Conservation (phyloP, 2,113 vertebrate species). For the Erpornis zantholeuca region DNA sequence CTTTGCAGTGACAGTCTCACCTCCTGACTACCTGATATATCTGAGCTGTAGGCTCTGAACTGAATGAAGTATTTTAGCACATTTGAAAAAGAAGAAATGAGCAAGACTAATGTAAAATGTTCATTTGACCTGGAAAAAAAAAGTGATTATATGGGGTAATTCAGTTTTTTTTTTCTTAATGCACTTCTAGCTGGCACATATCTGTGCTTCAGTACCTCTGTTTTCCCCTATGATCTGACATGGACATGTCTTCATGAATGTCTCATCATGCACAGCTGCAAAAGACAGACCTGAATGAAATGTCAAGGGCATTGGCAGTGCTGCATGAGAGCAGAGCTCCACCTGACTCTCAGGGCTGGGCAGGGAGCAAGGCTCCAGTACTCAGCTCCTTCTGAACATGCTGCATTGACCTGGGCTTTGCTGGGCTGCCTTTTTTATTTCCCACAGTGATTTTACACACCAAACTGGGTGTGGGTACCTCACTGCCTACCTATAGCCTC, state of each 20-base stretch:
- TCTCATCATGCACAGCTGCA: background rate
- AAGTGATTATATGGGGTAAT: accelerated
- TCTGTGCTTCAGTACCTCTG: background rate
- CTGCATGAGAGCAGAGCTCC: background rate
- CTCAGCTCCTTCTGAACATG: background rate
- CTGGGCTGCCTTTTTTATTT: background rate
- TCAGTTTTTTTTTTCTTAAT: too few species aligned
- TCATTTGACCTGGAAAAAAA: background rate
- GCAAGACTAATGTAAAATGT: background rate
- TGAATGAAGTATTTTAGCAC: background rate
- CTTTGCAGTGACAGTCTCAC: background rate
- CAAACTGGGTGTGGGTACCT: background rate
- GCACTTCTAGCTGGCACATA: background rate
- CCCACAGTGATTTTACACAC: background rate
- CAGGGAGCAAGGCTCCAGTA: background rate
- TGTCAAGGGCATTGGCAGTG: background rate
- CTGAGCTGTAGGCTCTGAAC: background rate
- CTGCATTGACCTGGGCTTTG: background rate
- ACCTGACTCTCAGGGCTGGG: accelerated
- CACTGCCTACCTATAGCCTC: background rate
- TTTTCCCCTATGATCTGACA: background rate
- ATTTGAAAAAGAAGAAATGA: background rate
- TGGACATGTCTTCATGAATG: background rate
- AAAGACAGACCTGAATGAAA: background rate
- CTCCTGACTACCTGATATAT: too few species aligned